Evolutionary conservation across 2,797 vertebrate species (phyloP).

Genomic region (Anguilla obscura): DNA sequence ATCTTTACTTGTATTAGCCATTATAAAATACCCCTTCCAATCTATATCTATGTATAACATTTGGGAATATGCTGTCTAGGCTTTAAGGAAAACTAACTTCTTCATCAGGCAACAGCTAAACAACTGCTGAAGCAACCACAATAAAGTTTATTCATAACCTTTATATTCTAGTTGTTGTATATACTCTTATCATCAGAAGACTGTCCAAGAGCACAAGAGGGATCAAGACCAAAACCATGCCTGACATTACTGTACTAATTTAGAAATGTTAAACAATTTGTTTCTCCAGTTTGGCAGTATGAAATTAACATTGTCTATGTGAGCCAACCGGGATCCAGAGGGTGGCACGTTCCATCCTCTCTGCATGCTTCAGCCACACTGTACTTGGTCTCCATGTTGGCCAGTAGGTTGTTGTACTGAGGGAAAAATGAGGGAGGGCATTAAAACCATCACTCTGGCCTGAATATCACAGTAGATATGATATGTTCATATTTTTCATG

Average conservation of each 20-base stretch:
- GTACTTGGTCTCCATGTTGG: slow-evolving; percentile 91
- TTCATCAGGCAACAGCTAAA: too few species aligned
- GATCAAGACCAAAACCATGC: background rate
- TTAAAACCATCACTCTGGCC: background rate
- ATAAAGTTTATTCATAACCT: too few species aligned
- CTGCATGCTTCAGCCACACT: slow-evolving; percentile 87
- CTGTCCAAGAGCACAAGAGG: background rate
- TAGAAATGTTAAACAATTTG: background rate
- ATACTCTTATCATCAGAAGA: background rate
- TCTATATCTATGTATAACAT: too few species aligned
- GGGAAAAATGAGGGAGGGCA: background rate
- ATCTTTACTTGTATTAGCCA: too few species aligned
- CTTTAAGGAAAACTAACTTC: too few species aligned
- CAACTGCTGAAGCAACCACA: too few species aligned
- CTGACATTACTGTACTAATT: background rate
- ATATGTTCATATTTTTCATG: background rate
- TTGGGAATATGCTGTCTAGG: too few species aligned
- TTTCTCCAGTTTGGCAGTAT: background rate
- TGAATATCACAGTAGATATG: background rate
- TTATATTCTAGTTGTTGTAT: background rate
- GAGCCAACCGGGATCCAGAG: slow-evolving; percentile 87
- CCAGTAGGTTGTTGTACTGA: slow-evolving; percentile 87
- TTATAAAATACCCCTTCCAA: too few species aligned
- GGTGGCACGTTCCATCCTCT: slow-evolving; percentile 66
- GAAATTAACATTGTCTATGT: background rate